Evolutionary conservation across 2,113 vertebrate genomes (phyloP), one percentile per base, ranked within the genome.

Genomic region (Sinocyclocheilus anophthalmus): DNA sequence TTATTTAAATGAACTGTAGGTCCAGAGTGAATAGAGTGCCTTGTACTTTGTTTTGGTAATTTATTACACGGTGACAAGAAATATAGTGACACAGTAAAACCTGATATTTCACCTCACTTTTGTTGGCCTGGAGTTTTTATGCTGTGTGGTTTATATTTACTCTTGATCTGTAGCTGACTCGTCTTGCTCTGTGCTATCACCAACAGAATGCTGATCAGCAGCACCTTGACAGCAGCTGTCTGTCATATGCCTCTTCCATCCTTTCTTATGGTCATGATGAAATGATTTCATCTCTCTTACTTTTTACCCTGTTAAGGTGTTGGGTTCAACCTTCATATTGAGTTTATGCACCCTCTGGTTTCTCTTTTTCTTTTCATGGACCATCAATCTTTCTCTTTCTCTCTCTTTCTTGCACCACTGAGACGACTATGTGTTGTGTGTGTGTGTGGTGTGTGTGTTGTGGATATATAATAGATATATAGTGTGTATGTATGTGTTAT

Each of bases 171-270:
- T n/a, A 83, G 67, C 65, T 26, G 78, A 70, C 57, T 81, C 57
- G 53, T 39, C 55, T 48, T 4, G 39, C n/a, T 55, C 78, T 76
- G 26, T 33, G 26, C 39, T 73, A 65, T 82, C 55, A 33, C 37
- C 53, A 26, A 24, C 69, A 42, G 9, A 33, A 48, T 61, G 78
- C 65, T 53, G 39, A 69, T 86, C 77, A 70, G 18, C 30, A 22
- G 70, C 39, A 33, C 16, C 87, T 65, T 61, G 59, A 22, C 50
- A 16, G 50, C 50, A 53, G 50, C 18, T 59, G 87, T 85, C 87
- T 76, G 33, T 85, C 87, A 85, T 39, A 69, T 39, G 59, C 20
- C 70, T n/a, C 70, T 22, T 22, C n/a, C n/a, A 65, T 65, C 59
- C 24, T 20, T 7, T 72, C 55, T 61, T 22, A 72, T 57, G 65